phyloP scores from a whole-genome alignment of 92 coral and sea anemone genomes.

The Paragorgia papillata region DNA sequence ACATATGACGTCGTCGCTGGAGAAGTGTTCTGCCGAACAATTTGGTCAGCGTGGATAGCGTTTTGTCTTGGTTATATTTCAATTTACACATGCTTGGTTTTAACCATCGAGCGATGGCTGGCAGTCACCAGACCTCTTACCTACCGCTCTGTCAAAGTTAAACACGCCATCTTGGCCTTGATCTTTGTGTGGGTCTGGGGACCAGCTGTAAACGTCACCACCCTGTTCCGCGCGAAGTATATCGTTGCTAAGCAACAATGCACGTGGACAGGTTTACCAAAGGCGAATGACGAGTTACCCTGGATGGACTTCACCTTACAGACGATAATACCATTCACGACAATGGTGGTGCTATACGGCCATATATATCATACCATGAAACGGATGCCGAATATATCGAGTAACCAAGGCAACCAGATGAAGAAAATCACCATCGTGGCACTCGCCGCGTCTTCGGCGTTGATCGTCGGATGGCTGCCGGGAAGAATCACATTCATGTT shows the following conservation, averaged over 20 bases:
- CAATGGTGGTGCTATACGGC: constrained; percentile 3
- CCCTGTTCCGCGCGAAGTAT: constrained; percentile 17
- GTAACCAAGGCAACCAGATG: neutral
- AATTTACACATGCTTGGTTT: constrained; percentile 5
- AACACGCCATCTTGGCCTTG: neutral
- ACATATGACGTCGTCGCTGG: neutral
- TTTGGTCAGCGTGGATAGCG: constrained; percentile 14
- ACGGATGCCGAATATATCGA: neutral
- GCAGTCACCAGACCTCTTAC: neutral
- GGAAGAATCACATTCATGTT: constrained; percentile 13
- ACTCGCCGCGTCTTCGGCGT: constrained; percentile 10
- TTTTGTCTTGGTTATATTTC: constrained; percentile 20
- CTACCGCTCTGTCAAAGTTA: neutral
- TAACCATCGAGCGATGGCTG: constrained; percentile 25
- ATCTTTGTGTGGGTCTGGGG: constrained; percentile 15
- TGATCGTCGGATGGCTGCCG: constrained; percentile 5
- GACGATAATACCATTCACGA: neutral
- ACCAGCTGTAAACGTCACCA: constrained; percentile 14
- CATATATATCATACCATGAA: constrained; percentile 14
- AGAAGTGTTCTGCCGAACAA: neutral
- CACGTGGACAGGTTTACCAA: neutral
- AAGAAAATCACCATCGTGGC: constrained; percentile 4
- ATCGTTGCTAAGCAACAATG: neutral
- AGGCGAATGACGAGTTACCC: neutral
- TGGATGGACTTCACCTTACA: constrained; percentile 30